Evolutionary conservation across 92 coral and sea anemone species (phyloP).

Genomic region (Palythoa grandiflora): DNA sequence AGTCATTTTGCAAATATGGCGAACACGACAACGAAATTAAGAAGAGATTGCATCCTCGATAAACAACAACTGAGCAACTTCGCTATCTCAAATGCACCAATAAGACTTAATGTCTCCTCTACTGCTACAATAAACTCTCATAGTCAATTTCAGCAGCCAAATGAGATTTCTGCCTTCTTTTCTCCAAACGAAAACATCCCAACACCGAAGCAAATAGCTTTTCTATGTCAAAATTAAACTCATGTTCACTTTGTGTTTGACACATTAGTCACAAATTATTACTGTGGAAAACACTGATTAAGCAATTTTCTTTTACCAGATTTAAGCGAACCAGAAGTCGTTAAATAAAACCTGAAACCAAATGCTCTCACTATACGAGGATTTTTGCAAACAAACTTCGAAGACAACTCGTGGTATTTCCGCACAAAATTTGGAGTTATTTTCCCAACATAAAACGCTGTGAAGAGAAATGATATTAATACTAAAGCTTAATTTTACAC

Average conservation of each 20-base stretch:
- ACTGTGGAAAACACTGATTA: not conserved
- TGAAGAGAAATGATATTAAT: not conserved
- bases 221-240: not conserved
- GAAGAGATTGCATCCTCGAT: constrained; percentile 31
- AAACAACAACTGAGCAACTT: constrained; percentile 6
- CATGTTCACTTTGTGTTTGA: not conserved
- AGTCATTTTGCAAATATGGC: constrained; percentile 46
- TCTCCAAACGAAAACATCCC: constrained; percentile 6
- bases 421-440: constrained; percentile 33
- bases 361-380: constrained; percentile 14
- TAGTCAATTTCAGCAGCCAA: not conserved
- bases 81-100: not conserved
- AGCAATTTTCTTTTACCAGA: not conserved
- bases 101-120: not conserved
- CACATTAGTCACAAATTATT: not conserved
- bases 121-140: not conserved
- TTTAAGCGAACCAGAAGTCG: not conserved
- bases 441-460: constrained; percentile 8
- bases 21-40: constrained; percentile 22
- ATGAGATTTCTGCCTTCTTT: not conserved
- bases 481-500: constrained; percentile 6
- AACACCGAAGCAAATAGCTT: constrained; percentile 13
- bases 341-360: constrained; percentile 34
- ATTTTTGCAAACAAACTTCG: constrained; percentile 36
- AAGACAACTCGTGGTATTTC: constrained; percentile 43